Evolutionary conservation across 2,888 invertebrate species (phyloP), one percentile per base, ranked within the genome.

Genomic region (Agonum fuliginosum): DNA sequence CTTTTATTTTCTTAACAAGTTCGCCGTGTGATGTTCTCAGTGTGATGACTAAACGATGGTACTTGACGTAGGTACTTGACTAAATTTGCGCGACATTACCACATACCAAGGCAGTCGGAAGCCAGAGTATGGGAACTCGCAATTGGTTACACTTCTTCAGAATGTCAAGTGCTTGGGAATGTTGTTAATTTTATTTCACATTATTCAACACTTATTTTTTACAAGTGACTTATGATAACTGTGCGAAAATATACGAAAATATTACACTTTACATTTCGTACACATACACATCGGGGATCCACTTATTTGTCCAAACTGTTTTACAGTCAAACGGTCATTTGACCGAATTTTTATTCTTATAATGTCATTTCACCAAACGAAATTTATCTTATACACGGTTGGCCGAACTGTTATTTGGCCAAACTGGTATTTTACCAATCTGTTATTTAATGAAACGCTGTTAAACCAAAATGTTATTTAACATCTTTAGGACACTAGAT

Each of bases 91-190:
- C 30, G 14, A 62, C 27, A 62, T 62, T 30, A 30, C 14, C 46
- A 12, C 17, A 17, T 46, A 12, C 14, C 58, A 62, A n/a, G n/a
- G 8, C 30, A 17, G 17, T 12, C 30, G 17, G 34, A 12, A 30
- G 30, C 12, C n/a, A 3, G 17, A 5, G 12, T 22, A 62, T 62
- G 58, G 12, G 58, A 62, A 62, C 30, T 14, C 12, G 8, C 46
- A 46, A 17, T 46, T 46, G 8, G 14, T 24, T 70, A 12, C 24
- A 46, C 43, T 27, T 14, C n/a, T 46, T 43, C 20, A 46, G 27
- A 12, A 22, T 70, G 12, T 43, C 12, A 43, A 46, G 70, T 70
- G 24, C 46, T 46, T 70, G 70, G 46, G 70, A 70, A 70, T 70
- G 41, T 43, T 20, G 27, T 22, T 14, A 70, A 17, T 46, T 43